A percentile compares a stretch with the other conserved stretches of the same genome.
phyloP scores from a whole-genome alignment of 1,140 invertebrate species.

The Whitmania pigra region DNA sequence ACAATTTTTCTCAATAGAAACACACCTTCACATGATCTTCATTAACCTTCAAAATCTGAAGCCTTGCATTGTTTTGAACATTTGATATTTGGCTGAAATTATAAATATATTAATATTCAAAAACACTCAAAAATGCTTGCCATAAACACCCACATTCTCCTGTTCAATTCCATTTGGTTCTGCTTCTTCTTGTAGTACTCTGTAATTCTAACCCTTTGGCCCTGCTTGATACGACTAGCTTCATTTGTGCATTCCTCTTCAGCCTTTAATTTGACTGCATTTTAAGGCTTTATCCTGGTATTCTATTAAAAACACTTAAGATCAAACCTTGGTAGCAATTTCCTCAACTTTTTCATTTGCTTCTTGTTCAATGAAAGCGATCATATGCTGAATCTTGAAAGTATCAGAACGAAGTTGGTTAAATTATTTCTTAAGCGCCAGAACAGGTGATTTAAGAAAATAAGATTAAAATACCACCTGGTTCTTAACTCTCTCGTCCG shows the following conservation, averaged over 20 bases:
- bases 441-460: not conserved
- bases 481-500: slow-evolving; percentile 11
- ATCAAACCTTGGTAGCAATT: slow-evolving; percentile 78
- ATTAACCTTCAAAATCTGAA: slow-evolving; percentile 84
- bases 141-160: slow-evolving; percentile 71
- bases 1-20: not conserved
- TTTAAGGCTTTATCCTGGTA: not conserved
- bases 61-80: slow-evolving; percentile 90
- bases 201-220: slow-evolving; percentile 96
- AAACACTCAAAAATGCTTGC: not conserved
- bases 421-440: not conserved
- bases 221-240: slow-evolving; percentile 90
- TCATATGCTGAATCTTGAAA: slow-evolving; percentile 94
- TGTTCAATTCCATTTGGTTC: slow-evolving; percentile 96
- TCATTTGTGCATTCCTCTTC: slow-evolving; percentile 99
- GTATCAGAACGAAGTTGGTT: not conserved
- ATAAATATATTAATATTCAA: slow-evolving; percentile 16
- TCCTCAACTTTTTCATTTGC: slow-evolving; percentile 99
- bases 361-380: slow-evolving; percentile 99
- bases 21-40: slow-evolving; percentile 70
- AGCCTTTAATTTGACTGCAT: slow-evolving; percentile 46
- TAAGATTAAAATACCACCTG: not conserved
- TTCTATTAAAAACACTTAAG: not conserved
- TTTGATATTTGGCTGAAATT: slow-evolving; percentile 84
- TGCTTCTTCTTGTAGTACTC: slow-evolving; percentile 98